These are phyloP conservation scores for Bacillus rossius DNA, from an alignment of 1,140 invertebrate genomes.

Conservation along the genomic window DNA sequence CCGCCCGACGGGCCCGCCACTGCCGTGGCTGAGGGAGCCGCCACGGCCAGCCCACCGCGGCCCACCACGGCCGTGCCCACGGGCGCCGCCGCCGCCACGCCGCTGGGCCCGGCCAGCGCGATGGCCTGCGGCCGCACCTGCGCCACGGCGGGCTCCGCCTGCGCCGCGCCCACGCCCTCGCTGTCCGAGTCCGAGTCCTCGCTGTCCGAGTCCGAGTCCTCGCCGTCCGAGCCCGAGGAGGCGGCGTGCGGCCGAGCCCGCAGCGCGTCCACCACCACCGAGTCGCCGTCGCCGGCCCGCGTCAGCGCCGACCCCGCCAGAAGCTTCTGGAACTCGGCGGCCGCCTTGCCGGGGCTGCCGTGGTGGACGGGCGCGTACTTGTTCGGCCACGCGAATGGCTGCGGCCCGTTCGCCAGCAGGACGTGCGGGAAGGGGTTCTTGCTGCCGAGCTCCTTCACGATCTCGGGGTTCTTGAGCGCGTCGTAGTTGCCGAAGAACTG, in stretches of 20 bases:
- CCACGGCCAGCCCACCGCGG: constrained; percentile 41
- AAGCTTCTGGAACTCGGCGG: not conserved
- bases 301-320: not conserved
- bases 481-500: constrained; percentile 22
- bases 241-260: not conserved
- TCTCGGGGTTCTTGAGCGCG: constrained; percentile 1
- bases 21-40: constrained; percentile 44
- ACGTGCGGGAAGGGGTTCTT: constrained; percentile 17
- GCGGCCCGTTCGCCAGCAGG: constrained; percentile 1
- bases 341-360: not conserved
- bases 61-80: constrained; percentile 43
- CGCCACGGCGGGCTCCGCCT: constrained; percentile 34
- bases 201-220: not conserved
- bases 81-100: constrained; percentile 42
- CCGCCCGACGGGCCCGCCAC: constrained; percentile 36
- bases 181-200: not conserved
- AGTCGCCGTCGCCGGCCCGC: not conserved
- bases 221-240: not conserved
- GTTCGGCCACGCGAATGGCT: no score
- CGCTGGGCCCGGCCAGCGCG: constrained; percentile 43
- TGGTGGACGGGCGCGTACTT: no score
- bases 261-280: not conserved
- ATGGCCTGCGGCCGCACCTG: constrained; percentile 43
- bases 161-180: constrained; percentile 9
- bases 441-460: not conserved